Base-by-base conservation (phyloP, 2,113 vertebrate genomes). In the Agelaius phoeniceus region DNA sequence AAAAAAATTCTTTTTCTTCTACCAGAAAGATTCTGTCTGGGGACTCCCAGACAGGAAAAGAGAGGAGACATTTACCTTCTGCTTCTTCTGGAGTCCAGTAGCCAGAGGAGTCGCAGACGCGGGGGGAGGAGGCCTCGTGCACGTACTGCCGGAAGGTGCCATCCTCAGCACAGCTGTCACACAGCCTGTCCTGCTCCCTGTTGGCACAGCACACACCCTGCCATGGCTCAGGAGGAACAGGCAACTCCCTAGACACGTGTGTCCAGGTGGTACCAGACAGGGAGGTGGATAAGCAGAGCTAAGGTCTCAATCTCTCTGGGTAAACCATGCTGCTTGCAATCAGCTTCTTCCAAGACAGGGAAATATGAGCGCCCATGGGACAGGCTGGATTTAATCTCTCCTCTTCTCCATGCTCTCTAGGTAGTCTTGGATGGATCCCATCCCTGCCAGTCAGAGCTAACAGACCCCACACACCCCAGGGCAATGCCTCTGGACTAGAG, bases 61-160 rank as follows among this genome's bases (percentile, higher is more conserved):
- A 71, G 51, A 82, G 46, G 66, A 79, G 24, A 41, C 41, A 89
- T 97, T 98, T 96, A 99, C 99, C 99, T 68, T 99, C 98, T 75
- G 99, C 99, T 92, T 99, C 99, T 71, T 99, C 99, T 4, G 99
- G 99, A 15, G 99, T 99, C 99, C 99, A 99, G 97, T 99, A 99
- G 51, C 99, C 99, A 1, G 99, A 99, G 35, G 99, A 99, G 69
- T 99, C 99, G 5, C 99, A 99, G 86, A 99, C 97, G 2, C 99
- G 98, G 57, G 98, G 98, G 5, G 99, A 99, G 5, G 98, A 98
- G 31, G 99, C 99, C 51, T 98, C 96, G 2, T 98, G 84, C 44
- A 98, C 99, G 1, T 99, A 99, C 92, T 99, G 99, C 74, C 94
- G 98, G 86, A 99, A 98, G 2, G 98, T 97, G 22, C 99, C 98